phyloP scores from a whole-genome alignment of 2,797 vertebrate species.

The Oryzias dopingdopingensis region DNA sequence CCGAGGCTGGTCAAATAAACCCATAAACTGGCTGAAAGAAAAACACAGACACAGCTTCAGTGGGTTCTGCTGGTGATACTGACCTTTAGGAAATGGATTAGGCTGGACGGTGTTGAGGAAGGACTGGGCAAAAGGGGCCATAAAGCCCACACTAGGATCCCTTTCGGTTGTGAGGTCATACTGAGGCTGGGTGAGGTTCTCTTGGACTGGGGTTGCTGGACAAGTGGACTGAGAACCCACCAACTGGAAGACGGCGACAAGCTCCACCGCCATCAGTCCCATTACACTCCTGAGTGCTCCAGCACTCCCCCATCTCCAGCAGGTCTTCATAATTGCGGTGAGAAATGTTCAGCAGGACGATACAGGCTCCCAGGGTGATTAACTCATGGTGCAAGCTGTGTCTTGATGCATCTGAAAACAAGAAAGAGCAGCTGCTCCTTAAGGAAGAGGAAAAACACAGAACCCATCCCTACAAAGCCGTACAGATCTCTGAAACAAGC shows the following conservation, averaged over 20 bases:
- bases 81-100: conserved; percentile 80
- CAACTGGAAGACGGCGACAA: conserved; percentile 34
- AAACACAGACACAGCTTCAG: not conserved
- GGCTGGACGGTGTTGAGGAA: conserved; percentile 84
- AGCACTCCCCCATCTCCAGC: not conserved
- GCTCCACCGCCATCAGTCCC: conserved; percentile 45
- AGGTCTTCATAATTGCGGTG: conserved; percentile 3
- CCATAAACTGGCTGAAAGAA: not conserved
- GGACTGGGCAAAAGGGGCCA: conserved; percentile 72
- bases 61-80: conserved; percentile 35
- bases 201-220: conserved; percentile 8
- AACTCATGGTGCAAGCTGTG: conserved; percentile 34
- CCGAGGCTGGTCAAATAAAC: not conserved
- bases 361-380: conserved; percentile 19
- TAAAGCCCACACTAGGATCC: conserved; percentile 39
- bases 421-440: conserved; percentile 19
- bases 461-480: conserved; percentile 25
- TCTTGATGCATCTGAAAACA: conserved; percentile 30
- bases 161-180: conserved; percentile 37
- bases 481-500: conserved; percentile 22
- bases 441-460: conserved; percentile 6
- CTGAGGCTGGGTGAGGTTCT: conserved; percentile 48
- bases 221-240: conserved; percentile 35
- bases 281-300: conserved; percentile 14
- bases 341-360: not conserved